Conservation (phyloP, 1,140 invertebrate species). For the Orussus abietinus region DNA sequence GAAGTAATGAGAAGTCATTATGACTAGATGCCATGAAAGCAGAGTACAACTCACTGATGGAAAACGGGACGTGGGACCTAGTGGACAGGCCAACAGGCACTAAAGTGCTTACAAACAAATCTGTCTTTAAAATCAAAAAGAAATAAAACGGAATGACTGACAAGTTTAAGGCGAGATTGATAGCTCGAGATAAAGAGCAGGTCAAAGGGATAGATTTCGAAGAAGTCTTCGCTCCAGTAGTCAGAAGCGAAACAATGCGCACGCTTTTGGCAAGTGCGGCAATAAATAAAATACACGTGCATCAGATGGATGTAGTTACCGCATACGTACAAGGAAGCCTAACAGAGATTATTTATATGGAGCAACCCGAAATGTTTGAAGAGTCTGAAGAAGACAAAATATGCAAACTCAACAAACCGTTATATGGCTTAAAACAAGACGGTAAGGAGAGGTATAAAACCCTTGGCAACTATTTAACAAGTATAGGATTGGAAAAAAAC, state of each 20-base stretch:
- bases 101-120: constrained; percentile 19
- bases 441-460: constrained; percentile 24
- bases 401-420: constrained; percentile 14
- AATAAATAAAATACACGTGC: constrained; percentile 15
- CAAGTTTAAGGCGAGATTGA: constrained; percentile 14
- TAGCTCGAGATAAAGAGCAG: constrained; percentile 11
- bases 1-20: neutral
- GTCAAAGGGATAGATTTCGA: constrained; percentile 12
- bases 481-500: constrained; percentile 12
- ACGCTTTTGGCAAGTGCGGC: constrained; percentile 12
- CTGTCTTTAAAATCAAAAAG: constrained; percentile 33
- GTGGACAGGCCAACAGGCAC: constrained; percentile 10
- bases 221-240: constrained; percentile 23
- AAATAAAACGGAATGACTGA: constrained; percentile 23
- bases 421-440: constrained; percentile 34
- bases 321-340: constrained; percentile 37
- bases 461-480: constrained; percentile 9
- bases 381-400: constrained; percentile 8
- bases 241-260: constrained; percentile 13
- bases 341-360: constrained; percentile 22
- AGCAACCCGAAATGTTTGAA: constrained; percentile 7
- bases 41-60: constrained; percentile 10
- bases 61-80: constrained; percentile 17
- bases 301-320: constrained; percentile 31
- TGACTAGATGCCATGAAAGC: constrained; percentile 13